Base-by-base conservation (phyloP, 2,888 invertebrate genomes). In the Ennomos quercinarius region DNA sequence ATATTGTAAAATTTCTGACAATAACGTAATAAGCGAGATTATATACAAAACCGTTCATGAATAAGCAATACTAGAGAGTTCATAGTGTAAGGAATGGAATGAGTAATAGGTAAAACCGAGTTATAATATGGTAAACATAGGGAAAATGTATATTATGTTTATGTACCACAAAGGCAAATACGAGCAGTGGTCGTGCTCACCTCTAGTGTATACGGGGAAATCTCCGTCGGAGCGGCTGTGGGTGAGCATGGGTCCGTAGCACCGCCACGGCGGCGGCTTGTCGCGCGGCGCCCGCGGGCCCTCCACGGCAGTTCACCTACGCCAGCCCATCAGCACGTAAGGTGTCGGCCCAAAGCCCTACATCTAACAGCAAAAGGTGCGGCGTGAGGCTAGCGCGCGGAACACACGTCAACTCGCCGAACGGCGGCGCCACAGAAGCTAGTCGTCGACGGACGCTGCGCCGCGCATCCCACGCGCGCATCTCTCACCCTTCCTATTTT, bases 171-270 rank as follows among this genome's bases (percentile, higher is more conserved):
- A 42, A 46, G 46, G 17, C 12, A 43, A 40, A 10, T 27, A 36
- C 11, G 51, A 43, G 45, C 36, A 8, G 42, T 35, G 58, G 62
- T 59, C 64, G 66, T 58, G 77, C 91, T 91, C 93, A 96, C 96
- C 96, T 96, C 95, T 94, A 75, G 95, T 93, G 89, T 96, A 96
- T 87, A 96, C 95, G 78, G 96, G 96, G 91, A 96, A 96, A 90
- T 96, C 96, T 80, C 96, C 96, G 84, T 96, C 96, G 86, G 96
- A 96, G 90, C 96, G 95, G 85, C 96, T 96, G 93, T 96, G 96
- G 71, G 96, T 96, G 84, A 96, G 93, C 95, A 96, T 96, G 84
- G 95, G 94, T 86, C 94, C 95, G 86, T 94, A 94, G 84, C 94
- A 94, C 86, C 94, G 94, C 81, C 94, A 93, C 81, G 94, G 87